Evolutionary conservation across 2,797 vertebrate species (phyloP), one percentile per base, ranked within the genome.

Genomic region (Notoglanidium macrostoma): DNA sequence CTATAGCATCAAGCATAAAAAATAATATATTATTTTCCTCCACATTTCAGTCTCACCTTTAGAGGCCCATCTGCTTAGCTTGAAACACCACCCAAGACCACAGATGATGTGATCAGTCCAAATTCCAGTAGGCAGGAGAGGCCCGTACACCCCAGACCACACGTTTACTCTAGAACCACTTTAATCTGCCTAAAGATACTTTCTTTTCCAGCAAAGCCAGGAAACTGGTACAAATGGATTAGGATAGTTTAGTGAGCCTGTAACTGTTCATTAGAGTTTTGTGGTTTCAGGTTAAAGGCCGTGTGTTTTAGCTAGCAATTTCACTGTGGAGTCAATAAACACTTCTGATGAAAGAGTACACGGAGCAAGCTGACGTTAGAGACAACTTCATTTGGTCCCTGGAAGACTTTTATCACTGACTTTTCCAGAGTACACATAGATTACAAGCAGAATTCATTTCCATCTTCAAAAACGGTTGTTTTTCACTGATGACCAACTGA

Each of bases 161-260:
- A 91, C 89, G 85, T 92, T 92, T 92, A 92, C 87, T 90, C 87
- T 90, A 82, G 51, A 87, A 44, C 14, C 44, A 44, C 89, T 92
- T 92, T 93, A 87, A 92, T 92, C 70, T 90, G 49, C 80, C 59
- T 14, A 67, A 85, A 83, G 82, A 73, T 26, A 67, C n/a, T 17
- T 82, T 72, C 35, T 87, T 40, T 57, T 54, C 9, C 61, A 68
- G 32, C 21, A 73, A 74, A 73, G n/a, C 29, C 44, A 51, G 21
- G 10, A 29, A 63, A 54, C 29, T 32, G 32, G 63, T 59, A 35
- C 40, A 72, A 68, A 54, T 81, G 57, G 70, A 85, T 85, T 29
- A 85, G 26, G 32, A 72, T 55, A 80, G 55, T 26, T 80, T 61
- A 11, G 11, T 35, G n/a, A 46, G 44, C 23, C 63, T 55, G 29